Evolutionary conservation across 2,113 vertebrate species (phyloP).

Genomic region (Menura novaehollandiae): DNA sequence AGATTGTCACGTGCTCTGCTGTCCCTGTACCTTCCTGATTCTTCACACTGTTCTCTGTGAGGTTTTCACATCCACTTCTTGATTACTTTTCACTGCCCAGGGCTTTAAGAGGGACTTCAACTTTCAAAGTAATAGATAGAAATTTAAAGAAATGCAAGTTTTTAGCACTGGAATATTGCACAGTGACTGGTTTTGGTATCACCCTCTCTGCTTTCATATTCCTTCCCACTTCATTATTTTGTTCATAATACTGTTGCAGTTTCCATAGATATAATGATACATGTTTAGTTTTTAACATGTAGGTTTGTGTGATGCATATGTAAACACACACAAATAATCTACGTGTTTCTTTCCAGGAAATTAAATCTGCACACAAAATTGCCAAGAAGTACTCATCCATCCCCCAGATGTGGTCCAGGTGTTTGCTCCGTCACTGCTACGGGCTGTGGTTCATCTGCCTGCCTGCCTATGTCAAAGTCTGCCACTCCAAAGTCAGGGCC

Average conservation of each 20-base stretch:
- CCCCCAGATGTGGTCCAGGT: slow-evolving; percentile 98
- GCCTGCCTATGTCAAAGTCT: slow-evolving; percentile 87
- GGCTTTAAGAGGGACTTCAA: neutral
- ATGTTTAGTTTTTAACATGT: neutral
- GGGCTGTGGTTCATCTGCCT: slow-evolving; percentile 99
- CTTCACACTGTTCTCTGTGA: neutral
- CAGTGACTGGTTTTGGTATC: neutral
- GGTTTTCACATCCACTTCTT: neutral
- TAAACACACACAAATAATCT: neutral
- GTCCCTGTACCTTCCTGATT: fast-evolving
- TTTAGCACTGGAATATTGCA: neutral
- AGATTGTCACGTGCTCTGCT: neutral
- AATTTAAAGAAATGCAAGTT: neutral
- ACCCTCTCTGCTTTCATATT: neutral
- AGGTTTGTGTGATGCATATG: neutral
- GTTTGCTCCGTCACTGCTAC: slow-evolving; percentile 91
- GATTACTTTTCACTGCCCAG: neutral
- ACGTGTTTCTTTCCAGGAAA: slow-evolving; percentile 79
- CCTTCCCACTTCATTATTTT: neutral
- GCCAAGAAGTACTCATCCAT: slow-evolving; percentile 92
- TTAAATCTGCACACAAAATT: slow-evolving; percentile 92
- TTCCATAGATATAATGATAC: neutral
- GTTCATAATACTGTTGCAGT: neutral
- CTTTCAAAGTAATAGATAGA: neutral
- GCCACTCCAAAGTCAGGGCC: slow-evolving; percentile 94